Conservation (phyloP, 2,888 invertebrate genomes). For the Carcina quercana region DNA sequence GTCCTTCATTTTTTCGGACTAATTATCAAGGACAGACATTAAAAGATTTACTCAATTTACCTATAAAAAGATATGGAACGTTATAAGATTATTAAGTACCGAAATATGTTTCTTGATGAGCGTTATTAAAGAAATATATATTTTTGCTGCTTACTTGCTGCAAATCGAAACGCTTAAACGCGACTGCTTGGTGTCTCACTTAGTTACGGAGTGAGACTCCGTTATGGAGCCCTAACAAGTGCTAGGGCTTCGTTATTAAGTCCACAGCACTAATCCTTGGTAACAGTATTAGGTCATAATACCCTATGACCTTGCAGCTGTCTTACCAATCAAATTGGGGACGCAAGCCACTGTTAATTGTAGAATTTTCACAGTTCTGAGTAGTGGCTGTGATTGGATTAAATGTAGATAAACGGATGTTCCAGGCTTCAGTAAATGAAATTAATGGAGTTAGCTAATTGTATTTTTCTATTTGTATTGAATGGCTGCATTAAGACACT, state of each 20-base stretch:
- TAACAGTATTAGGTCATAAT: constrained; percentile 57
- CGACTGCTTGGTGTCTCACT: too few relatives aligned
- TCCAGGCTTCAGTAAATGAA: too few relatives aligned
- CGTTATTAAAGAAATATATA: background rate
- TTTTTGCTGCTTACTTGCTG: background rate
- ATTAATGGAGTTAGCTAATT: too few relatives aligned
- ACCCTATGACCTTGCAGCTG: constrained; percentile 36
- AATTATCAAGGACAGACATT: background rate
- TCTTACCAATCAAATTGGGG: constrained; percentile 21
- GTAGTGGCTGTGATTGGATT: too few relatives aligned
- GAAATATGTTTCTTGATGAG: background rate
- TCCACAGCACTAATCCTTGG: constrained; percentile 40
- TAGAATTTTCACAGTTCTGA: too few relatives aligned
- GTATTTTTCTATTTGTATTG: too few relatives aligned
- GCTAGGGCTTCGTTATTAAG: constrained; percentile 60
- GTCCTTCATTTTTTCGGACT: constrained; percentile 50
- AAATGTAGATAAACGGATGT: too few relatives aligned
- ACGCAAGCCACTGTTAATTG: constrained; percentile 27
- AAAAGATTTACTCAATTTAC: too few relatives aligned
- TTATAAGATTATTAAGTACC: background rate
- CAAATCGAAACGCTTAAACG: too few relatives aligned
- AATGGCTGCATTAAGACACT: too few relatives aligned
- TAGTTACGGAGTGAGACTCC: constrained; percentile 30
- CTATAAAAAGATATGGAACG: too few relatives aligned
- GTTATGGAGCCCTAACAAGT: constrained; percentile 44